Conservation (phyloP, 2,113 vertebrate genomes). For the Picathartes gymnocephalus region DNA sequence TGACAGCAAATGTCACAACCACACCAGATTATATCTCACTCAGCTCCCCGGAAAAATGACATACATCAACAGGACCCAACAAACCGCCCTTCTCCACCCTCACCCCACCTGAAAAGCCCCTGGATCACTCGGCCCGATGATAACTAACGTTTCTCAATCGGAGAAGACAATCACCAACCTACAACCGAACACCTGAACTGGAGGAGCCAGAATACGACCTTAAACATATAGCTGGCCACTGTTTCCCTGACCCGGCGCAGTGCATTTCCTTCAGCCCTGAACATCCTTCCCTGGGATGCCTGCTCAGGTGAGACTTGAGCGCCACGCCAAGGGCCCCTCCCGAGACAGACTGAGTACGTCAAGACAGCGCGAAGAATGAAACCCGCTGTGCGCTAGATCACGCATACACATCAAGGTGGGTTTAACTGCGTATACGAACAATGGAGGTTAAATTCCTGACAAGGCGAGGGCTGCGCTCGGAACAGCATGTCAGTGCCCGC, state of each 20-base stretch:
- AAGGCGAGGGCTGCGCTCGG: background rate
- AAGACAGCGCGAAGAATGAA: background rate
- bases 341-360: background rate
- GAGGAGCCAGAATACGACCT: background rate
- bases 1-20: background rate
- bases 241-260: rapidly evolving
- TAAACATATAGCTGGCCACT: rapidly evolving
- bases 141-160: background rate
- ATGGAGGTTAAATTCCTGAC: background rate
- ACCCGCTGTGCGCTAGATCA: rapidly evolving
- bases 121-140: background rate
- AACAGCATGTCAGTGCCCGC: background rate
- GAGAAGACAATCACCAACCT: background rate
- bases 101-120: background rate
- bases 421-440: rapidly evolving
- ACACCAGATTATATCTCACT: background rate
- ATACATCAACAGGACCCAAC: background rate
- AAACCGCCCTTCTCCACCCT: background rate
- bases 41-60: background rate
- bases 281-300: rapidly evolving
- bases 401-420: rapidly evolving
- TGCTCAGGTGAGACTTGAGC: rapidly evolving
- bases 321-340: rapidly evolving
- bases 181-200: background rate
- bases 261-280: rapidly evolving